Conservation (phyloP, 2,888 invertebrate genomes). For the Leucozona laternaria region DNA sequence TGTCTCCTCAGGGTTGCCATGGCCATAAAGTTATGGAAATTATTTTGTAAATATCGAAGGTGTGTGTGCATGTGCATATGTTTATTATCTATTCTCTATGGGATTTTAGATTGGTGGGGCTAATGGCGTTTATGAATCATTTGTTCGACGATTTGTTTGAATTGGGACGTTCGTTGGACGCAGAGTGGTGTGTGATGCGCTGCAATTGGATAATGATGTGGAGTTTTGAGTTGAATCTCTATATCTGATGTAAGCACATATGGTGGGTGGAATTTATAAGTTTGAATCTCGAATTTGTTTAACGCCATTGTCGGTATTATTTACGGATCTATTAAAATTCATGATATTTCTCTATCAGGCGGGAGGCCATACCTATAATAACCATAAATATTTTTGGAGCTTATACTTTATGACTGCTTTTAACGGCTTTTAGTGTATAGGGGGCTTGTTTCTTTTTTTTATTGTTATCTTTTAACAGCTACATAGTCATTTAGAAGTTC, state of each 20-base stretch:
- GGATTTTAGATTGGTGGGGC: slow-evolving; percentile 27
- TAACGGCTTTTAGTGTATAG: not conserved
- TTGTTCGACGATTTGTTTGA: slow-evolving; percentile 67
- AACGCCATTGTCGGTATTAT: slow-evolving; percentile 39
- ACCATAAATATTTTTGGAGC: slow-evolving; percentile 31
- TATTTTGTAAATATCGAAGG: slow-evolving; percentile 63
- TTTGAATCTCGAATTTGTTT: slow-evolving; percentile 49
- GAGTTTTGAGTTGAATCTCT: not conserved
- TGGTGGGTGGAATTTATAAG: slow-evolving; percentile 65
- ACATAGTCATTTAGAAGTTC: slow-evolving; percentile 22
- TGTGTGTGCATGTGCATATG: slow-evolving; percentile 47
- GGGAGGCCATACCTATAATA: not conserved
- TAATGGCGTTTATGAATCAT: slow-evolving; percentile 69
- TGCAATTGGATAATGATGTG: slow-evolving; percentile 15
- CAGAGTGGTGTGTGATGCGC: not conserved
- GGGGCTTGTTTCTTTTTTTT: not conserved
- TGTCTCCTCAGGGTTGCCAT: slow-evolving; percentile 45
- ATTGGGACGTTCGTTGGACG: no score
- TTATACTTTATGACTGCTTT: slow-evolving; percentile 17
- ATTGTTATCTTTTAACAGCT: not conserved
- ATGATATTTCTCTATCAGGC: slow-evolving; percentile 1
- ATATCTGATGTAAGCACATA: not conserved
- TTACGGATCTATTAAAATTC: slow-evolving; percentile 35
- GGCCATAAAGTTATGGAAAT: slow-evolving; percentile 65
- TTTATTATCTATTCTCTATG: not conserved